Evolutionary conservation across 2,113 vertebrate species (phyloP).

Genomic region (human (Homo sapiens)): DNA sequence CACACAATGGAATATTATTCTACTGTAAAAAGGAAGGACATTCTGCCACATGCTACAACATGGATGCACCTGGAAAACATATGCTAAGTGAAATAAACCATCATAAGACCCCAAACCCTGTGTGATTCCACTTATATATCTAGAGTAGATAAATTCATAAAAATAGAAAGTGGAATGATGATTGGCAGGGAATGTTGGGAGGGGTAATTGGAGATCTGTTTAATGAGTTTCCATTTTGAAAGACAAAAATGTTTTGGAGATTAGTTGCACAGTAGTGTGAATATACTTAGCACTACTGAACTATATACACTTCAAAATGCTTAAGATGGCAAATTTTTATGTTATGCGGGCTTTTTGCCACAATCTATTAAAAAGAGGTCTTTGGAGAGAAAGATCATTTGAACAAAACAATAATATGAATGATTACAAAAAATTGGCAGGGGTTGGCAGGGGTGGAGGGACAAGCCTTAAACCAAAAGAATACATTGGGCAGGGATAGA

Average conservation of each 20-base stretch:
- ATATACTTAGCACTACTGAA: not conserved
- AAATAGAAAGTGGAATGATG: not conserved
- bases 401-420: not conserved
- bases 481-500: not conserved
- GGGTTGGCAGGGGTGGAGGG: not conserved
- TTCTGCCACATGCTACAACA: not conserved
- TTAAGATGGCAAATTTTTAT: not conserved
- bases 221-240: not conserved
- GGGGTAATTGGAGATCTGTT: not conserved
- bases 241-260: not conserved
- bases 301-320: not conserved
- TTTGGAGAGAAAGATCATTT: slow-evolving; percentile 15
- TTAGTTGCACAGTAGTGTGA: not conserved
- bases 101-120: not conserved
- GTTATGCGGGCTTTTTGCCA: not conserved
- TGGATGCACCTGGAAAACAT: not conserved
- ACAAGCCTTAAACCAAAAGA: not conserved
- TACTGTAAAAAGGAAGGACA: not conserved
- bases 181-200: not conserved
- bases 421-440: not conserved
- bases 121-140: not conserved
- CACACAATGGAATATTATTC: not conserved
- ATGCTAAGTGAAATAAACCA: not conserved
- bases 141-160: not conserved
- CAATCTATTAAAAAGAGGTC: not conserved